These are phyloP conservation scores for Megaustenia siamemsis DNA, from an alignment of 2,888 invertebrate genomes.

Conservation along the genomic window DNA sequence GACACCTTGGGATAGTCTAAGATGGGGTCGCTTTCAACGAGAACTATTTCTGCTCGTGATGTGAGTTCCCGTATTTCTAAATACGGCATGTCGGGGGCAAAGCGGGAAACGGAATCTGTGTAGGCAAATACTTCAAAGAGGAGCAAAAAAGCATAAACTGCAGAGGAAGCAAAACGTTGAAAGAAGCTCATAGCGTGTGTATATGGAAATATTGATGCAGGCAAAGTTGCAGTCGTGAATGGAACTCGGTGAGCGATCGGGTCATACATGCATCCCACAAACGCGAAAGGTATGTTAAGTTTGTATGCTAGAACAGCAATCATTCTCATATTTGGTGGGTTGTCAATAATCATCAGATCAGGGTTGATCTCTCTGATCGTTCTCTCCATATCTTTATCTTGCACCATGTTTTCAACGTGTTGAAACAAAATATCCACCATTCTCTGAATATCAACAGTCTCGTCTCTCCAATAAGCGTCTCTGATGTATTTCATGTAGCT, in stretches of 20 bases:
- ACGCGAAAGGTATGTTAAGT: slow-evolving; percentile 51
- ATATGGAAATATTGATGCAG: slow-evolving; percentile 17
- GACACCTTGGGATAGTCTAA: slow-evolving; percentile 57
- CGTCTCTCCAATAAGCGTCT: slow-evolving; percentile 46
- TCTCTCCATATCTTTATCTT: slow-evolving; percentile 20
- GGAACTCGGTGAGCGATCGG: slow-evolving; percentile 29
- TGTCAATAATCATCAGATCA: slow-evolving; percentile 51
- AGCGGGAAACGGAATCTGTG: slow-evolving; percentile 35
- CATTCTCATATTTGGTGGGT: slow-evolving; percentile 24
- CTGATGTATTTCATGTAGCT: slow-evolving; percentile 17
- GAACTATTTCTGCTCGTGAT: slow-evolving; percentile 46
- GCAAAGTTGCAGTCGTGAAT: slow-evolving; percentile 30
- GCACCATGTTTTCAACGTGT: slow-evolving; percentile 24
- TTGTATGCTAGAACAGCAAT: slow-evolving; percentile 49
- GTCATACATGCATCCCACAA: slow-evolving; percentile 48
- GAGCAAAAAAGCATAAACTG: neutral
- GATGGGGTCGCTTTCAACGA: slow-evolving; percentile 60
- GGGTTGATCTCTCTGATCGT: slow-evolving; percentile 37
- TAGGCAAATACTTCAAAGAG: slow-evolving; percentile 38
- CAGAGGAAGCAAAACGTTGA: slow-evolving; percentile 24
- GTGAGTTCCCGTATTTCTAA: slow-evolving; percentile 30
- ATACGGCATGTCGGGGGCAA: slow-evolving; percentile 35
- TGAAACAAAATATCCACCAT: slow-evolving; percentile 35
- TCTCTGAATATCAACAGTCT: slow-evolving; percentile 11
- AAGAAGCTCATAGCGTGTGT: slow-evolving; percentile 40